Conservation (phyloP, 2,797 vertebrate genomes). For the Lateolabrax maculatus region DNA sequence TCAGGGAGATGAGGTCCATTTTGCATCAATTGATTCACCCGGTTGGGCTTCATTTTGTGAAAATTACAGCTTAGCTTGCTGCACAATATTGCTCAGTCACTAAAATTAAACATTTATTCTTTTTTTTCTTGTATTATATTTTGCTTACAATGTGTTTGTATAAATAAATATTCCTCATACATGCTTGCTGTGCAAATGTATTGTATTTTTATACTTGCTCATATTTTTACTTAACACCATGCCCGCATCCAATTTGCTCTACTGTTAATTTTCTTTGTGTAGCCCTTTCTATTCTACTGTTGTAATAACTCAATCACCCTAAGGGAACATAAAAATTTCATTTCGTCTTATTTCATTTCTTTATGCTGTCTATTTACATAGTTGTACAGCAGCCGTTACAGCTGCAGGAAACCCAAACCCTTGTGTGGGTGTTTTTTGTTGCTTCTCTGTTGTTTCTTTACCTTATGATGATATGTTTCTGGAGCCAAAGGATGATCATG, state of each 20-base stretch:
- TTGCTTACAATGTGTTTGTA: slow-evolving; percentile 8
- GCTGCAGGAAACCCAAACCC: background rate
- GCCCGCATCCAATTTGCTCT: slow-evolving; percentile 8
- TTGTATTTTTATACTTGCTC: background rate
- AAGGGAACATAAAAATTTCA: slow-evolving; percentile 25
- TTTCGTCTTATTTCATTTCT: slow-evolving; percentile 24
- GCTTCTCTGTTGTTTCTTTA: background rate
- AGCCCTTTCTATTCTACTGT: background rate
- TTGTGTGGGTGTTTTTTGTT: background rate
- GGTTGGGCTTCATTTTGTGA: slow-evolving; percentile 11
- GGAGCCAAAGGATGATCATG: background rate
- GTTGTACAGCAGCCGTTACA: slow-evolving; percentile 12
- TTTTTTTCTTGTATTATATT: background rate
- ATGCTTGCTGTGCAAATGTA: slow-evolving; percentile 10
- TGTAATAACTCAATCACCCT: slow-evolving; percentile 36
- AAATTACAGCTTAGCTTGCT: background rate
- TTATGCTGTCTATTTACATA: slow-evolving; percentile 1
- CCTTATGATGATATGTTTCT: background rate
- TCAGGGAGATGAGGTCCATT: slow-evolving; percentile 1
- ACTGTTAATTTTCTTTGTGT: background rate
- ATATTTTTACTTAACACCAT: slow-evolving; percentile 16
- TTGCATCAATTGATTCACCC: slow-evolving; percentile 33
- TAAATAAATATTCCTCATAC: slow-evolving; percentile 7
- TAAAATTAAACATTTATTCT: slow-evolving; percentile 19
- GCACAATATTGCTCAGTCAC: slow-evolving; percentile 1